Evolutionary conservation across 2,888 invertebrate genomes (phyloP), one percentile per base, ranked within the genome.

Genomic region (Agriopis leucophaearia): DNA sequence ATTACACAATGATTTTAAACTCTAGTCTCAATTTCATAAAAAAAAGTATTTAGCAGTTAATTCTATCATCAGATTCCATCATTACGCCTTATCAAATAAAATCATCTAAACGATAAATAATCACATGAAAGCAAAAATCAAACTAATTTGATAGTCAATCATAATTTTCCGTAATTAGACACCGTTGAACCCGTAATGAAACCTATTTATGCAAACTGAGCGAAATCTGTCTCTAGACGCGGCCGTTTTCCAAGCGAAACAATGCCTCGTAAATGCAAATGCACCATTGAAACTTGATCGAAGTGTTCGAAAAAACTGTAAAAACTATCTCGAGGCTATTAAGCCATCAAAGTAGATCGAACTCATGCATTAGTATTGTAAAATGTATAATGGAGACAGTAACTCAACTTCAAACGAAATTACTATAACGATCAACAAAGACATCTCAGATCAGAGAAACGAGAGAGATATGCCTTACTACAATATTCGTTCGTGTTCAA

Each of bases 171-270:
- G 44, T 44, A 7, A 56, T 56, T 42, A 8, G 13, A 27, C n/a
- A n/a, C n/a, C n/a, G n/a, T 56, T 56, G 44, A n/a, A 18, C 12
- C n/a, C 45, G 8, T 38, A 40, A 12, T 56, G 44, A 48, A 48
- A 48, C 40, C 48, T 58, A 40, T 65, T 15, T 59, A 58, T 64
- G 58, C 35, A 65, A 36, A 60, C n/a, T 47, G 12, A 52, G 54
- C 40, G 35, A 55, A 66, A 55, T 66, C 60, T 55, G 44, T 66
- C 48, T 36, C 48, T 18, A 47, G 55, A 47, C 16, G 48, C 48
- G 45, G 45, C 40, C 54, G 18, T 60, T 66, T 66, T 60, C 60
- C 48, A 60, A 18, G 16, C 13, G 48, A 60, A 55, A 66, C 65
- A 66, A 60, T 66, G 27, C 48, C n/a, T 47, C 36, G 52, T 15